phyloP scores from a whole-genome alignment of 2,797 vertebrate genomes.

The Rhyacichthys aspro region DNA sequence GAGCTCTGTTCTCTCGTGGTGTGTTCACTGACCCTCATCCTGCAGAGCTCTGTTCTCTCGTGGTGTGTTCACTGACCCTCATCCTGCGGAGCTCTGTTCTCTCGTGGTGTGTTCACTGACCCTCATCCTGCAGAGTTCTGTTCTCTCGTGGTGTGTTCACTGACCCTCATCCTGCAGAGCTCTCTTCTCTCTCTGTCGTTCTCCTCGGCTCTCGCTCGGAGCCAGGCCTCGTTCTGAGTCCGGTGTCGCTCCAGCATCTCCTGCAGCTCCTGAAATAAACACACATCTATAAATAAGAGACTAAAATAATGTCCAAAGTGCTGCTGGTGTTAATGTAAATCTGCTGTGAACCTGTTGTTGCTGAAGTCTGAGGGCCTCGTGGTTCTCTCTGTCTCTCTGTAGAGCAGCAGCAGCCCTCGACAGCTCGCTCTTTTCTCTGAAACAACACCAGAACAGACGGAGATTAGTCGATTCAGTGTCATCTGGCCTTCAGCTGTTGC shows the following conservation, averaged over 20 bases:
- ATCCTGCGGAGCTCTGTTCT: too few species aligned
- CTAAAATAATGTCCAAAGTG: too few species aligned
- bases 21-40: too few species aligned
- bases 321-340: too few species aligned
- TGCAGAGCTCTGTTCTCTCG: too few species aligned
- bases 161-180: constrained; percentile 71
- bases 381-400: constrained; percentile 69
- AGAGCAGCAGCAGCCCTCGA: constrained; percentile 60
- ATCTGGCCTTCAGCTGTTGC: too few species aligned
- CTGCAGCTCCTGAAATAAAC: constrained; percentile 69
- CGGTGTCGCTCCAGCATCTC: constrained; percentile 70
- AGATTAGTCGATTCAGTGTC: too few species aligned
- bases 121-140: too few species aligned
- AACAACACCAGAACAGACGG: not conserved
- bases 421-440: constrained; percentile 72
- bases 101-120: too few species aligned
- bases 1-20: too few species aligned
- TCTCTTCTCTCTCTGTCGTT: constrained; percentile 77
- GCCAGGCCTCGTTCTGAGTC: constrained; percentile 78
- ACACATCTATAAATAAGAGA: too few species aligned
- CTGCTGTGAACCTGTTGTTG: constrained; percentile 79
- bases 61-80: too few species aligned
- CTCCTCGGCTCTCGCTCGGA: constrained; percentile 75
- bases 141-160: constrained; percentile 17
- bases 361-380: constrained; percentile 64